Conservation (phyloP, 2,797 vertebrate species). For the Balearica regulorum region DNA sequence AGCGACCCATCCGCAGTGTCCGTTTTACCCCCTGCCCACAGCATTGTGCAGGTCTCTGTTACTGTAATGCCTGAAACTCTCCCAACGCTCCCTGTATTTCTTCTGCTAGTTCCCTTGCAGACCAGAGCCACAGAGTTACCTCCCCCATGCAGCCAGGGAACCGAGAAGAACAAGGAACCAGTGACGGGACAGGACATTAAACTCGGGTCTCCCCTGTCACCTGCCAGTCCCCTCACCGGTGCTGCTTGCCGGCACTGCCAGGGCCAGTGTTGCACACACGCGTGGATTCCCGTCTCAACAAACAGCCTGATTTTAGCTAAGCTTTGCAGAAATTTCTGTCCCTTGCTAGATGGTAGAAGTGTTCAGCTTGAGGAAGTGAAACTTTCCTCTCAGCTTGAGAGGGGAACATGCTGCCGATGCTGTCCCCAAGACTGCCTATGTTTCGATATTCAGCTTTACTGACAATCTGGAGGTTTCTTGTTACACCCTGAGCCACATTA, state of each 20-base stretch:
- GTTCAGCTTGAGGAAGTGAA: slow-evolving; percentile 10
- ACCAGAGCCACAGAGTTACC: background rate
- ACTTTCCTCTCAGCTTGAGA: background rate
- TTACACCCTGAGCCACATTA: background rate
- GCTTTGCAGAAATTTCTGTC: background rate
- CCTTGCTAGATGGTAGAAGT: background rate
- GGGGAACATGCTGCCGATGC: background rate
- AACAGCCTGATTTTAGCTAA: background rate
- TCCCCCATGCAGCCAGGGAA: background rate
- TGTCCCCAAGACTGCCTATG: background rate
- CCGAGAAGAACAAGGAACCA: background rate
- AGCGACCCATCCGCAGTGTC: background rate
- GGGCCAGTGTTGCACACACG: background rate
- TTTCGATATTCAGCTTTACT: background rate
- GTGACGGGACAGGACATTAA: background rate
- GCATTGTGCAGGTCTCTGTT: background rate
- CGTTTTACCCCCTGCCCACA: fast-evolving
- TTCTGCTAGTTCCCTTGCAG: background rate
- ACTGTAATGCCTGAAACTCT: background rate
- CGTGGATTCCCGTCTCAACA: fast-evolving
- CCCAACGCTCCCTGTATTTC: background rate
- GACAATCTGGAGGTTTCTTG: background rate
- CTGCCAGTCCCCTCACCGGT: background rate
- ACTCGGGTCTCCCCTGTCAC: background rate
- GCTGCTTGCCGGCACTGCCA: background rate